Evolutionary conservation across 2,797 vertebrate species (phyloP).

Genomic region (Epinephelus coioides): DNA sequence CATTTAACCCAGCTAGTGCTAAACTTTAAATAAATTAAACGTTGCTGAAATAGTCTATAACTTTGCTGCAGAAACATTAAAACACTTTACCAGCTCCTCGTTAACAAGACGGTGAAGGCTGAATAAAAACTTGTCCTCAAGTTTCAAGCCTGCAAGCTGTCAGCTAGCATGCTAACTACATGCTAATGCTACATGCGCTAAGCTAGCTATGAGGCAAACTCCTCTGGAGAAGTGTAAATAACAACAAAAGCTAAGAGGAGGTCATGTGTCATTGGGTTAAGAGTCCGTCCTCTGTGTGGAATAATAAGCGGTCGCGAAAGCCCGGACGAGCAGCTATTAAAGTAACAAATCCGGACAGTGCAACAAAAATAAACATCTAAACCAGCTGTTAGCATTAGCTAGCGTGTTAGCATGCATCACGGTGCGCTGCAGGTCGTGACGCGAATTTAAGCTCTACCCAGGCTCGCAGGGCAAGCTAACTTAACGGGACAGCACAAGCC

Average conservation of each 20-base stretch:
- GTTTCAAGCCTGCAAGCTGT: slow-evolving; percentile 66
- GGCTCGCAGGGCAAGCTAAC: slow-evolving; percentile 49
- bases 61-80: not conserved
- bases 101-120: not conserved
- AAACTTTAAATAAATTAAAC: not conserved
- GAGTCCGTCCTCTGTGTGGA: not conserved
- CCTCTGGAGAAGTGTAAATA: slow-evolving; percentile 67
- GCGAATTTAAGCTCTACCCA: slow-evolving; percentile 55
- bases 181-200: slow-evolving; percentile 77
- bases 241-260: slow-evolving; percentile 36
- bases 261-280: not conserved
- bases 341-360: slow-evolving; percentile 41
- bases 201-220: slow-evolving; percentile 75
- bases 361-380: slow-evolving; percentile 77
- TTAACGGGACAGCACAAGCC: slow-evolving; percentile 49
- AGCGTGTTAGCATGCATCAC: slow-evolving; percentile 81
- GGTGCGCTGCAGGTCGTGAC: slow-evolving; percentile 79
- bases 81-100: not conserved
- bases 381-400: slow-evolving; percentile 82
- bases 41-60: too few relatives aligned
- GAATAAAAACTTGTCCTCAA: slow-evolving; percentile 67
- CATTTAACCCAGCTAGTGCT: slow-evolving; percentile 2
- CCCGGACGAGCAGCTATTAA: not conserved
- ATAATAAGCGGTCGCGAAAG: not conserved
- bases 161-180: slow-evolving; percentile 70